These are phyloP conservation scores for Pempheris klunzingeri DNA, from an alignment of 2,797 vertebrate genomes.

Conservation along the genomic window DNA sequence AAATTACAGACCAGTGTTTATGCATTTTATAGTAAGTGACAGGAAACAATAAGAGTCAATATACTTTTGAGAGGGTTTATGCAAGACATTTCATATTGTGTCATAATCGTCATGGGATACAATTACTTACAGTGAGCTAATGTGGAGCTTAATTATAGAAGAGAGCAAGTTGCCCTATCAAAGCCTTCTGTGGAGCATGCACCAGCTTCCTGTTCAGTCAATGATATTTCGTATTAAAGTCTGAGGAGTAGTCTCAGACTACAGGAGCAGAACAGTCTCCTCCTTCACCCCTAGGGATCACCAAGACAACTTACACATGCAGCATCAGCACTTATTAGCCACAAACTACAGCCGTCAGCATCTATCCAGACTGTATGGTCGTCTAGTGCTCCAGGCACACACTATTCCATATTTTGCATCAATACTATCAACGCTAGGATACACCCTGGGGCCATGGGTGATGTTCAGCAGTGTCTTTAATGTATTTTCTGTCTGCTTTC, in stretches of 20 bases:
- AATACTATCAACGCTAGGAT: slow-evolving; percentile 29
- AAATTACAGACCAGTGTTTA: background rate
- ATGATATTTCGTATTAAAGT: slow-evolving; percentile 30
- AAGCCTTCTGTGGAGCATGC: slow-evolving; percentile 30
- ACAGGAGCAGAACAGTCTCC: slow-evolving; percentile 39
- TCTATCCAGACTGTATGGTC: slow-evolving; percentile 25
- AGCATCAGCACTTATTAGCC: slow-evolving; percentile 60
- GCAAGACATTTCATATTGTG: slow-evolving; percentile 1
- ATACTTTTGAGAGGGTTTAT: slow-evolving; percentile 16
- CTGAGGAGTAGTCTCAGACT: slow-evolving; percentile 37
- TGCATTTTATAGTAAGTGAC: background rate
- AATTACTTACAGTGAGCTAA: slow-evolving; percentile 62
- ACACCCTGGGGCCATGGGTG: background rate
- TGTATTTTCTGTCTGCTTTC: slow-evolving; percentile 37
- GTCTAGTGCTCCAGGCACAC: slow-evolving; percentile 15
- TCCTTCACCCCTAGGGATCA: slow-evolving; percentile 40
- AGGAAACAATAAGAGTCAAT: background rate
- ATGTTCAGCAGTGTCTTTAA: slow-evolving; percentile 1
- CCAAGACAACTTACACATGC: slow-evolving; percentile 47
- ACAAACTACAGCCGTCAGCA: slow-evolving; percentile 47
- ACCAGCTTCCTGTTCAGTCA: slow-evolving; percentile 25
- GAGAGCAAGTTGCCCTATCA: slow-evolving; percentile 45
- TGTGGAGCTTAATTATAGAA: slow-evolving; percentile 57
- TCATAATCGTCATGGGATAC: slow-evolving; percentile 48
- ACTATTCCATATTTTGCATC: slow-evolving; percentile 42